Evolutionary conservation across 2,888 invertebrate species (phyloP).

Genomic region (Thumatha senex): DNA sequence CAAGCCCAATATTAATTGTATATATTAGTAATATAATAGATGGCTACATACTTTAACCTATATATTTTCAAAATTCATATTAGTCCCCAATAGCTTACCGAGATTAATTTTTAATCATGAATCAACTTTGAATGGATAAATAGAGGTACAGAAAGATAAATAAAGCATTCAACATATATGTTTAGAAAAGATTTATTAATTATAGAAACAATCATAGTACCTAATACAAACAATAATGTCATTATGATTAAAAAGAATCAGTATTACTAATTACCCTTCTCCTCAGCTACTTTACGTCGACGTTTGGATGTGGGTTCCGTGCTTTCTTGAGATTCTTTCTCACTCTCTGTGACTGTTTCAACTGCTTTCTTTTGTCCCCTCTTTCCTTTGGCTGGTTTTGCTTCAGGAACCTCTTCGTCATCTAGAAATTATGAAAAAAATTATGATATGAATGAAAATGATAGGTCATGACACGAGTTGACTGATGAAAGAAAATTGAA

Average conservation of each 20-base stretch:
- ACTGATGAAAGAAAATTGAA: too few species aligned
- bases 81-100: too few species aligned
- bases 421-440: constrained; percentile 1
- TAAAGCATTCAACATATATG: constrained; percentile 64
- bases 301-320: constrained; percentile 64
- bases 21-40: background rate
- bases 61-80: background rate
- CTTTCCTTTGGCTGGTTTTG: constrained; percentile 64
- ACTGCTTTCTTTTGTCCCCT: constrained; percentile 61
- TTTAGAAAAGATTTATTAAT: constrained; percentile 72
- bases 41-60: background rate
- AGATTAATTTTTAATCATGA: too few species aligned
- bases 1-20: constrained; percentile 25
- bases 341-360: constrained; percentile 48
- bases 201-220: constrained; percentile 65
- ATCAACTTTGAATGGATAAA: background rate
- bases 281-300: constrained; percentile 66
- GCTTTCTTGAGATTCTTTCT: constrained; percentile 55
- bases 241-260: constrained; percentile 48
- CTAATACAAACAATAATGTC: constrained; percentile 59
- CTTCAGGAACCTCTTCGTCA: constrained; percentile 50
- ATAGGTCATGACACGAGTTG: too few species aligned
- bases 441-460: background rate
- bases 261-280: constrained; percentile 76
- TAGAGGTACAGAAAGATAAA: constrained; percentile 50